These are phyloP conservation scores for Ectemnius cavifrons DNA, from an alignment of 2,888 invertebrate species.

Conservation along the genomic window DNA sequence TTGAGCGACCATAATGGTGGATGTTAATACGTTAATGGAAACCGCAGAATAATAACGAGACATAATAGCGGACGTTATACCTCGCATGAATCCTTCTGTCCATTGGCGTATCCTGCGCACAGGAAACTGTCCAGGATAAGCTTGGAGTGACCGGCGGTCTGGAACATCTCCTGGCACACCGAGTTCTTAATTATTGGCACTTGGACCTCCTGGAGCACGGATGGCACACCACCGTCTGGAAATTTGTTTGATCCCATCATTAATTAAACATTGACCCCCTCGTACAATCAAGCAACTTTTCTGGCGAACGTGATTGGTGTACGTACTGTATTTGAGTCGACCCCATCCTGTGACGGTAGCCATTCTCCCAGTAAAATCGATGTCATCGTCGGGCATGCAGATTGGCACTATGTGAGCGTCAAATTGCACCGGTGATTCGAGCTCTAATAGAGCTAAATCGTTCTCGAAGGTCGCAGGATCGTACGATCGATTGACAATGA, in stretches of 20 bases:
- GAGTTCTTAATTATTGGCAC: slow-evolving; percentile 95
- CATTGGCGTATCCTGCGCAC: slow-evolving; percentile 95
- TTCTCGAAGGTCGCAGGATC: slow-evolving; percentile 95
- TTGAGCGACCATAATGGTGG: not conserved
- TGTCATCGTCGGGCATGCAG: slow-evolving; percentile 90
- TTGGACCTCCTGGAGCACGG: slow-evolving; percentile 93
- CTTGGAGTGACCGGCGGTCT: slow-evolving; percentile 92
- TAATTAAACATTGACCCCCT: too few relatives aligned
- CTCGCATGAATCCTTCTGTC: slow-evolving; percentile 95
- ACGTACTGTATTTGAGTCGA: slow-evolving; percentile 89
- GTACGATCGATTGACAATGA: slow-evolving; percentile 93
- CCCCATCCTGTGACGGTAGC: slow-evolving; percentile 97
- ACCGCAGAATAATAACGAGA: slow-evolving; percentile 3
- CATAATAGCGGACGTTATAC: slow-evolving; percentile 77
- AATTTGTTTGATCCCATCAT: slow-evolving; percentile 5
- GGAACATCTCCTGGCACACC: slow-evolving; percentile 96
- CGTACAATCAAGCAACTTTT: not conserved
- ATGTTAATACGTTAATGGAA: slow-evolving; percentile 5
- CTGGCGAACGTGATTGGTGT: not conserved
- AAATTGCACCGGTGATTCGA: slow-evolving; percentile 90
- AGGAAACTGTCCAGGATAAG: slow-evolving; percentile 92
- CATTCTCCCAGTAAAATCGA: slow-evolving; percentile 91
- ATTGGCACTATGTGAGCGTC: slow-evolving; percentile 95
- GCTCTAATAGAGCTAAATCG: slow-evolving; percentile 91
- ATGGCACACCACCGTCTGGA: slow-evolving; percentile 90